phyloP scores from a whole-genome alignment of 2,113 vertebrate genomes.

The Cygnus buccinator region DNA sequence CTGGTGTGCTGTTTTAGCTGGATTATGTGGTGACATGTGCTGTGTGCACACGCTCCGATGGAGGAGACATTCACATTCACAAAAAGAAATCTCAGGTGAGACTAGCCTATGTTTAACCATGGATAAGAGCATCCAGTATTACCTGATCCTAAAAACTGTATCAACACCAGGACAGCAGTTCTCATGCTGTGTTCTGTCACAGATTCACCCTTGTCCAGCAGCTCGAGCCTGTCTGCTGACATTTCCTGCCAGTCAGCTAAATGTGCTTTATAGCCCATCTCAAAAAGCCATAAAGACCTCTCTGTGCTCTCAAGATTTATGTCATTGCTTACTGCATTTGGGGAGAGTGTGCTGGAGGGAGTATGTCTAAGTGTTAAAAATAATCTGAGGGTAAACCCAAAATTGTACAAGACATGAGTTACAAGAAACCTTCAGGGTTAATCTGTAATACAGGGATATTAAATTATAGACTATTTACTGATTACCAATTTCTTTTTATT shows the following conservation, averaged over 20 bases:
- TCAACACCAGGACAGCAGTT: neutral
- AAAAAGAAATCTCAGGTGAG: constrained; percentile 97
- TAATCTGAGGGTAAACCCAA: neutral
- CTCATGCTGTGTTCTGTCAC: neutral
- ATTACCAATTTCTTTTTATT: neutral
- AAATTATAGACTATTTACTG: neutral
- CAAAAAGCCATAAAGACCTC: neutral
- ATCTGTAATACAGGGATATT: neutral
- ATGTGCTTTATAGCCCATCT: neutral
- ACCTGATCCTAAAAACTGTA: neutral
- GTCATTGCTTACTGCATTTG: neutral
- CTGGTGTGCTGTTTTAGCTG: constrained; percentile 77
- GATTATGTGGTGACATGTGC: constrained; percentile 98
- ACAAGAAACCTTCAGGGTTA: neutral
- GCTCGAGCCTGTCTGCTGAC: neutral
- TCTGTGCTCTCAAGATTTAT: neutral
- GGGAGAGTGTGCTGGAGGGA: too few relatives aligned
- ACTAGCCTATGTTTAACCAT: neutral
- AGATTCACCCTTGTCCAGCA: neutral
- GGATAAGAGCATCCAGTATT: neutral
- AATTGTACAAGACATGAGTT: neutral
- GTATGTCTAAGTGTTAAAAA: neutral
- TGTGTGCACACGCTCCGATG: constrained; percentile 93
- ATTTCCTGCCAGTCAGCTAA: neutral
- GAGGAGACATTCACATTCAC: constrained; percentile 97